These are phyloP conservation scores for Lophotriccus pileatus DNA, from an alignment of 2,797 vertebrate genomes.

Conservation along the genomic window DNA sequence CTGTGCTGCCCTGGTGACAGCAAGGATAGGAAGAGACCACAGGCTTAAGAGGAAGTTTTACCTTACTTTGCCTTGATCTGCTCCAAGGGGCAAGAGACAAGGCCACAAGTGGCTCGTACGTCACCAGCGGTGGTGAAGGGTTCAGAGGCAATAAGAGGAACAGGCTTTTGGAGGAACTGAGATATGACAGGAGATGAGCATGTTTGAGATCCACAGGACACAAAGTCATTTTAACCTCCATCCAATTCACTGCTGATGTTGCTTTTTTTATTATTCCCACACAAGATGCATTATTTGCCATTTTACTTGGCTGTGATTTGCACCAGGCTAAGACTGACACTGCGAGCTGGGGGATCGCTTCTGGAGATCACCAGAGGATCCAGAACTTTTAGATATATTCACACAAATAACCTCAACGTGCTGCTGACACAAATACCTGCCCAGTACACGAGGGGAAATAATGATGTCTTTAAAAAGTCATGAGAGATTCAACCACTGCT, in stretches of 20 bases:
- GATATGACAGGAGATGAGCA: rapidly evolving
- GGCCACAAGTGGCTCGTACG: background rate
- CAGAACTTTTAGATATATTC: background rate
- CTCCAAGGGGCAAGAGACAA: background rate
- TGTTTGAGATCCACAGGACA: background rate
- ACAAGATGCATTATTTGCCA: background rate
- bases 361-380: background rate
- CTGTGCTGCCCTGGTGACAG: background rate
- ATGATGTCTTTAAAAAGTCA: background rate
- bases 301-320: background rate
- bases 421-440: background rate
- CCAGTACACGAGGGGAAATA: background rate
- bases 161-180: background rate
- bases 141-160: background rate
- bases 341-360: background rate
- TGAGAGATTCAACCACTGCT: background rate
- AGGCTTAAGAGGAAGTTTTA: background rate
- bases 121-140: background rate
- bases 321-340: background rate
- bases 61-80: background rate
- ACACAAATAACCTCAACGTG: background rate
- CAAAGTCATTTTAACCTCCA: background rate
- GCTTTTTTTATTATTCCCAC: background rate
- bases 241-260: background rate
- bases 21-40: background rate